These are phyloP conservation scores for Cosmopolites sordidus DNA, from an alignment of 2,888 invertebrate genomes.

Conservation along the genomic window DNA sequence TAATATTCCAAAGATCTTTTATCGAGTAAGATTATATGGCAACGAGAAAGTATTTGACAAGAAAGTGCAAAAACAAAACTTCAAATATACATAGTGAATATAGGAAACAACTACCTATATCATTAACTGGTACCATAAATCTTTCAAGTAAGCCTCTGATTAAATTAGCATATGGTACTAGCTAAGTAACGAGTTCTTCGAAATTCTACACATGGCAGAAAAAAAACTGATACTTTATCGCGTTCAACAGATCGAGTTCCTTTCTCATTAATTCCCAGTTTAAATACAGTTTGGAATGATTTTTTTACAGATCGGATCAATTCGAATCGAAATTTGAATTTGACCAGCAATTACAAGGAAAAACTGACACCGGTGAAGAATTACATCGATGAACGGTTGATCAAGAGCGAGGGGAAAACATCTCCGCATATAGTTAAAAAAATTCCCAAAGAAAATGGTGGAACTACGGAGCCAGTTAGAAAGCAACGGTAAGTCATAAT, in stretches of 20 bases:
- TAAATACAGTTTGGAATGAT: not conserved
- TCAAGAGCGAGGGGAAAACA: constrained; percentile 28
- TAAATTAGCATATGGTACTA: too few species aligned
- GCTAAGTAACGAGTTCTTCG: too few species aligned
- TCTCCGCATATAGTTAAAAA: constrained; percentile 20
- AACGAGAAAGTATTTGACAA: too few species aligned
- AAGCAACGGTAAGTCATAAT: constrained; percentile 24
- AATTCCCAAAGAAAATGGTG: constrained; percentile 25
- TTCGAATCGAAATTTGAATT: constrained; percentile 31
- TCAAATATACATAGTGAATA: too few species aligned
- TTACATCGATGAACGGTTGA: constrained; percentile 25
- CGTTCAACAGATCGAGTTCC: not conserved
- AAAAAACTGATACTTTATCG: too few species aligned
- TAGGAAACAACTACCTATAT: too few species aligned
- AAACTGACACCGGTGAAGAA: constrained; percentile 40
- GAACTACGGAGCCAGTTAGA: constrained; percentile 29
- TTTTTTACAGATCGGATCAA: constrained; percentile 13
- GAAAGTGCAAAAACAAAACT: too few species aligned
- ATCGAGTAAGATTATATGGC: too few species aligned
- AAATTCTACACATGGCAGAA: too few species aligned
- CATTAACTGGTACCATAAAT: too few species aligned
- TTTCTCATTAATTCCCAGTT: not conserved
- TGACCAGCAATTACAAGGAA: constrained; percentile 48
- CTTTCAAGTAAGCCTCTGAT: too few species aligned
- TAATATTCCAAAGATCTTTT: too few species aligned